These are phyloP conservation scores for Rhyacophila evoluta DNA, from an alignment of 2,888 invertebrate genomes.

Conservation along the genomic window DNA sequence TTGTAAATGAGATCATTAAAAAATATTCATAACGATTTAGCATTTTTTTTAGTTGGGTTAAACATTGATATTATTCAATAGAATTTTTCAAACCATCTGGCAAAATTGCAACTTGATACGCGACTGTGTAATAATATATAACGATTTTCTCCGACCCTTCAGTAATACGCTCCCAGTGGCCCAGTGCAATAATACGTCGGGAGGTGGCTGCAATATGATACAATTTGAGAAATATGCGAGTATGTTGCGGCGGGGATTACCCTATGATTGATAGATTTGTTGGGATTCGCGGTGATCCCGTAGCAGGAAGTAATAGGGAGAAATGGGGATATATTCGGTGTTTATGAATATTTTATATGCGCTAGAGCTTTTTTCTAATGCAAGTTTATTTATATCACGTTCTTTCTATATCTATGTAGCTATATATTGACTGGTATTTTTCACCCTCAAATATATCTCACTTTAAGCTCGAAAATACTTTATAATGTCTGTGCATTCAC, in stretches of 20 bases:
- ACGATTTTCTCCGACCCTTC: background rate
- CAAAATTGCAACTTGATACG: too few species aligned
- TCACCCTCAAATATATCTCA: background rate
- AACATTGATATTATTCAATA: too few species aligned
- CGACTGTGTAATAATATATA: background rate
- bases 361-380: background rate
- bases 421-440: background rate
- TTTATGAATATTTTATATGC: slow-evolving; percentile 15
- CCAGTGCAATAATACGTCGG: background rate
- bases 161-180: background rate
- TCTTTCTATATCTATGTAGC: background rate
- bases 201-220: background rate
- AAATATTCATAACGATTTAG: too few species aligned
- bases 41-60: too few species aligned
- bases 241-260: background rate
- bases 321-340: background rate
- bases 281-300: slow-evolving; percentile 3
- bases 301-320: background rate
- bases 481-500: too few species aligned
- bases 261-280: slow-evolving; percentile 1
- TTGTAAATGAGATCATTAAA: too few species aligned
- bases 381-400: background rate
- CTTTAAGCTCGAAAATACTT: too few species aligned
- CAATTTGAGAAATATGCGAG: background rate
- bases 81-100: too few species aligned